Percentiles rank a stretch among this genome's conserved stretches.
These are phyloP conservation scores for Holothuria leucospilota DNA, from an alignment of 53 echinoderm and acorn worm species.

Conservation along the genomic window DNA sequence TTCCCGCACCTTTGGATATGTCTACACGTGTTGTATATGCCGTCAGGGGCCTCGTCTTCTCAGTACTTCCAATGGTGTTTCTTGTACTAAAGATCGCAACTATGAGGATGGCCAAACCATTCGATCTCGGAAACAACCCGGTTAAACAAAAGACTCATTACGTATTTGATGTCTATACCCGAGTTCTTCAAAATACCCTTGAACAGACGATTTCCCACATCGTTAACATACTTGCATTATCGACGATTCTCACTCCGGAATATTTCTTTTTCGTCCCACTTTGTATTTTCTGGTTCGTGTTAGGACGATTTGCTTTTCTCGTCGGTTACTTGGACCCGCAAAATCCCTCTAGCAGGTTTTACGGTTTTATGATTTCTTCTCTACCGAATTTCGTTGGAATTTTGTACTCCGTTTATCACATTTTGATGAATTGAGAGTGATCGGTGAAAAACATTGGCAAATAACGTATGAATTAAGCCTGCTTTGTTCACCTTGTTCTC, in stretches of 20 bases:
- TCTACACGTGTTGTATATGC: slow-evolving; percentile 34
- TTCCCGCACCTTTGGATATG: neutral
- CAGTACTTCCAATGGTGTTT: slow-evolving; percentile 42
- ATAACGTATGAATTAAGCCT: no score
- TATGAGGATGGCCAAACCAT: slow-evolving; percentile 15
- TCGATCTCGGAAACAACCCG: slow-evolving; percentile 21
- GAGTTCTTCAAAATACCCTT: slow-evolving; percentile 78
- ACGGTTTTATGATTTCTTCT: slow-evolving; percentile 63
- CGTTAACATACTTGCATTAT: slow-evolving; percentile 50
- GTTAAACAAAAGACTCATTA: slow-evolving; percentile 20
- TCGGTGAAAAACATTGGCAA: no score
- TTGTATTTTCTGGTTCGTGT: slow-evolving; percentile 61
- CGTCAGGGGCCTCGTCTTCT: slow-evolving; percentile 56
- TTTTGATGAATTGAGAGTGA: neutral
- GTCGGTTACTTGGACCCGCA: slow-evolving; percentile 59
- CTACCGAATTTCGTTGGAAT: slow-evolving; percentile 48
- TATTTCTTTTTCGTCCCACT: slow-evolving; percentile 67
- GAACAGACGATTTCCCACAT: slow-evolving; percentile 72
- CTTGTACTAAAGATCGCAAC: slow-evolving; percentile 16
- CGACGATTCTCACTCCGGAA: slow-evolving; percentile 56
- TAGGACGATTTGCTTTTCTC: slow-evolving; percentile 55
- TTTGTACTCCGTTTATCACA: slow-evolving; percentile 34
- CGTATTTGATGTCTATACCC: slow-evolving; percentile 39
- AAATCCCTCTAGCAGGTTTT: slow-evolving; percentile 37
- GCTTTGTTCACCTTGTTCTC: no score